These are phyloP conservation scores for Acronicta leporina DNA, from an alignment of 2,888 invertebrate species.

Conservation along the genomic window DNA sequence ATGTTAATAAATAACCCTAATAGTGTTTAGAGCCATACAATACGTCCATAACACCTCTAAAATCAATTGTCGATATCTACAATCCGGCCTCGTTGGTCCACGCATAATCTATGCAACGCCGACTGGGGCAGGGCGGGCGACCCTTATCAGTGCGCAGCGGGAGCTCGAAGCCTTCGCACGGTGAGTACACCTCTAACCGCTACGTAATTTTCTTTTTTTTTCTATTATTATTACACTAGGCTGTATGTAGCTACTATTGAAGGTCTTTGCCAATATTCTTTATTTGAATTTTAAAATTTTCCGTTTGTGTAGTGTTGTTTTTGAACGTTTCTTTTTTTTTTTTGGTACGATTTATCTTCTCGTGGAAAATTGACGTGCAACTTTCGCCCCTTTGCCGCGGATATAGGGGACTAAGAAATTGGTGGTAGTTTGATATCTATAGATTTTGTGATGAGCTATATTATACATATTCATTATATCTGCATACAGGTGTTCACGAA, in stretches of 20 bases:
- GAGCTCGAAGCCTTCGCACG: constrained; percentile 53
- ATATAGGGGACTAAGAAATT: constrained; percentile 1
- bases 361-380: constrained; percentile 25
- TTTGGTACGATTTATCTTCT: constrained; percentile 14
- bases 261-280: constrained; percentile 6
- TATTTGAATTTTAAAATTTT: not conserved
- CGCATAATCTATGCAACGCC: constrained; percentile 57
- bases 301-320: constrained; percentile 15
- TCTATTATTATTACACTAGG: constrained; percentile 5
- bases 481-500: not conserved
- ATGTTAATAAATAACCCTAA: not conserved
- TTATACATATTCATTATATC: too few species aligned
- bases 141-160: constrained; percentile 59
- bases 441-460: constrained; percentile 19
- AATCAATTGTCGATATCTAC: constrained; percentile 59
- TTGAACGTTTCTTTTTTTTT: constrained; percentile 20
- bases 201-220: constrained; percentile 5
- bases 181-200: constrained; percentile 37
- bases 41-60: constrained; percentile 39
- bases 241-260: constrained; percentile 17
- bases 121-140: constrained; percentile 50
- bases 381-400: constrained; percentile 30
- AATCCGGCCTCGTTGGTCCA: constrained; percentile 50
- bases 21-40: constrained; percentile 22
- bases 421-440: constrained; percentile 15